A percentile compares a stretch with the other conserved stretches of the same genome.
phyloP scores from a whole-genome alignment of 2,888 invertebrate genomes.

The Apoda limacodes region DNA sequence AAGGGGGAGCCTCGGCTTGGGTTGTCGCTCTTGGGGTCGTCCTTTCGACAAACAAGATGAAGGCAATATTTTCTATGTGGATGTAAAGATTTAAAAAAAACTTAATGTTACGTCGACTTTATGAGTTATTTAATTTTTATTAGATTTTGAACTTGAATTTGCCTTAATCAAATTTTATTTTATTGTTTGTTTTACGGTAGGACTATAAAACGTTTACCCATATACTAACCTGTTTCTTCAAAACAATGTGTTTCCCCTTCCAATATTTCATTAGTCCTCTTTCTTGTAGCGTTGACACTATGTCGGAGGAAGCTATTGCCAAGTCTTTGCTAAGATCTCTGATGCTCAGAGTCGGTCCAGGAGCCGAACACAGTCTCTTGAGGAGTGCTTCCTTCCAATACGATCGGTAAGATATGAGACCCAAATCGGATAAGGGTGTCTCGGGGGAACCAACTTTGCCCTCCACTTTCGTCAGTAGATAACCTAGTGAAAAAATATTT shows the following conservation, averaged over 20 bases:
- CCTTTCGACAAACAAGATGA: too few relatives aligned
- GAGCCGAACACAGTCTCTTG: conserved; percentile 89
- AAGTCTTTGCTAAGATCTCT: conserved; percentile 90
- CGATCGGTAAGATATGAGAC: conserved; percentile 95
- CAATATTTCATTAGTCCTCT: conserved; percentile 99
- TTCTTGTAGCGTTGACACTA: conserved; percentile 96
- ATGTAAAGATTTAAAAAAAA: too few relatives aligned
- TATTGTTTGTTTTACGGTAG: too few relatives aligned
- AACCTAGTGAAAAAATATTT: conserved; percentile 78
- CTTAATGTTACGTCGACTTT: too few relatives aligned
- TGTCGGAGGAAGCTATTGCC: conserved; percentile 97
- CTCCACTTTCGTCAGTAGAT: conserved; percentile 94
- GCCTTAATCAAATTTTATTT: too few relatives aligned
- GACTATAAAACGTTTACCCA: too few relatives aligned
- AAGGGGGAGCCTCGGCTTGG: too few relatives aligned
- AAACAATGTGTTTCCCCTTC: conserved; percentile 97
- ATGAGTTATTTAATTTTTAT: too few relatives aligned
- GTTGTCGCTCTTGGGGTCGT: too few relatives aligned
- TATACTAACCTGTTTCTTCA: conserved; percentile 85
- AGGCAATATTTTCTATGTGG: too few relatives aligned
- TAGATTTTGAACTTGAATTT: too few relatives aligned
- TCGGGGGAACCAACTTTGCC: conserved; percentile 99
- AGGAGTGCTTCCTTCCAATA: conserved; percentile 99
- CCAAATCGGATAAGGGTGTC: conserved; percentile 97
- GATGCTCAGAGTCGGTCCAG: conserved; percentile 90